Base-by-base conservation (phyloP, 1,140 invertebrate species). In the Pemphigus obesinymphae region DNA sequence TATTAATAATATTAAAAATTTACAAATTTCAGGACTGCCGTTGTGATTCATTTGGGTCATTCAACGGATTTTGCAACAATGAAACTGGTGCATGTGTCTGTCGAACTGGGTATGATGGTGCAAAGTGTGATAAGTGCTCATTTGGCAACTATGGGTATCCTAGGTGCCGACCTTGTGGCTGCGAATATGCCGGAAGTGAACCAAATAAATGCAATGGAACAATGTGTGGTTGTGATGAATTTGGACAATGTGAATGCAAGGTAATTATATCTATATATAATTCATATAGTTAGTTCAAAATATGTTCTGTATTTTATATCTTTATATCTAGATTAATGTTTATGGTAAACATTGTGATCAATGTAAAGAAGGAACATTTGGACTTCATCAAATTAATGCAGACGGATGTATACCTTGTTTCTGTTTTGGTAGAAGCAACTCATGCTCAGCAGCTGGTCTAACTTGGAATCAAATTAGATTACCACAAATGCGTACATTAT, bases 101-200 rank as follows among this genome's bases (percentile, higher is more conserved):
- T 87, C 89, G 91, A 6, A 88, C 90, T 66, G 96, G 95, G 20
- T 98, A 93, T 87, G 89, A 91, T 23, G 95, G 95, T 0, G 87
- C 90, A 5, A 90, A 91, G 72, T 99, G 97, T 87, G 90, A 95
- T 82, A 88, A 87, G 23, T 99, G 98, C 86, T 89, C 91, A 6
- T 88, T 90, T 55, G 96, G 96, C 0, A 95, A 94, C 87, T 97
- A 92, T 86, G 95, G 95, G 13, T 97, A 95, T 88, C 96, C 97
- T 0, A 90, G 91, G 45, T 99, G 98, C 86, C 88, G 90, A 43
- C 91, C 91, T 13, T 98, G 96, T 86, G 90, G 91, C 68, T 98
- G 96, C 86, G 88, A 93, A 85, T 61, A 86, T 0, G 89, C 90
- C 1, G 95, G 95, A 43, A 94, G 93, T 0, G 86, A 90, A 23